These are phyloP conservation scores for Drosophila pseudoananassae DNA, from an alignment of 1,140 invertebrate species.

Conservation along the genomic window DNA sequence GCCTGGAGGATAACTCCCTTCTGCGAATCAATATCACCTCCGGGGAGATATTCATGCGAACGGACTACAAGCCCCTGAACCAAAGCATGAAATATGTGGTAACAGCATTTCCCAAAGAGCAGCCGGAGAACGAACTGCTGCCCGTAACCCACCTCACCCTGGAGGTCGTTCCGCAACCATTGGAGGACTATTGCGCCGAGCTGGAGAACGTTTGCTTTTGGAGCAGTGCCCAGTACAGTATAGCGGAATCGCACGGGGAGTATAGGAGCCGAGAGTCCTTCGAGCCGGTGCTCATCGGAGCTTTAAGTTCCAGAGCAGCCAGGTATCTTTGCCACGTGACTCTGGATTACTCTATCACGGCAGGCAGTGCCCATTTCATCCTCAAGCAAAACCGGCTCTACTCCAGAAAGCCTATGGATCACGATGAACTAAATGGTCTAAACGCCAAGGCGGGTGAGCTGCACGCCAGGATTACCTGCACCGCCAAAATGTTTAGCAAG, in stretches of 20 bases:
- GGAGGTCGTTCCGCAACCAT: conserved; percentile 53
- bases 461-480: conserved; percentile 57
- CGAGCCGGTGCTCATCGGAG: conserved; percentile 61
- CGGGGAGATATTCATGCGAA: conserved; percentile 74
- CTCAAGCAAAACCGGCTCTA: conserved; percentile 70
- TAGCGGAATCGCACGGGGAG: conserved; percentile 52
- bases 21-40: conserved; percentile 65
- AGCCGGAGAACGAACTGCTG: conserved; percentile 23
- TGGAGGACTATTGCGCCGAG: conserved; percentile 63
- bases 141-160: conserved; percentile 67
- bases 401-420: conserved; percentile 63
- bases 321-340: conserved; percentile 66
- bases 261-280: conserved; percentile 18
- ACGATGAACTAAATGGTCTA: conserved; percentile 65
- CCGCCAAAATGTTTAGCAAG: conserved; percentile 33
- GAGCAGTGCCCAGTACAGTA: conserved; percentile 64
- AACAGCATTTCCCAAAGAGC: conserved; percentile 58
- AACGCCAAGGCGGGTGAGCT: conserved; percentile 50
- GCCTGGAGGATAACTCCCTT: conserved; percentile 68
- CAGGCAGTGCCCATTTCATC: conserved; percentile 55
- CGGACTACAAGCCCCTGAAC: conserved; percentile 57
- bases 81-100: conserved; percentile 54
- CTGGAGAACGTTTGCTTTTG: conserved; percentile 81
- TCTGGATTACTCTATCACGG: conserved; percentile 59
- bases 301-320: conserved; percentile 64